Evolutionary conservation across 1,140 invertebrate genomes (phyloP), one percentile per base, ranked within the genome.

Genomic region (Aphelenchoides besseyi): DNA sequence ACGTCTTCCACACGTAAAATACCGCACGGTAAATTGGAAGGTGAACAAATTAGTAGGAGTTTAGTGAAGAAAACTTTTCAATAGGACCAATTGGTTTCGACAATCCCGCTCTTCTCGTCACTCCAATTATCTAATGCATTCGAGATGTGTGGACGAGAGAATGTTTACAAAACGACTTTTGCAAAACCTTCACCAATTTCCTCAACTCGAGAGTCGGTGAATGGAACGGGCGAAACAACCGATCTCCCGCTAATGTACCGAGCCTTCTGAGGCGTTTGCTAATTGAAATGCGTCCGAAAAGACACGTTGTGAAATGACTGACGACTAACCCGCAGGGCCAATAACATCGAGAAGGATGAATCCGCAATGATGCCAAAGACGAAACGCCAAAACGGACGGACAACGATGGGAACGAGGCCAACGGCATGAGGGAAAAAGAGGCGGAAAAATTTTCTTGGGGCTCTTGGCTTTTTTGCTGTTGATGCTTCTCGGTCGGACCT

Each of bases 271-370:
- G 41, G 41, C 41, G 23, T 48, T n/a, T 23, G 41, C 41, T 48
- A 48, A 48, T 48, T 48, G 41, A 48, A 48, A 48, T 23, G 41
- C 41, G 41, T n/a, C 41, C 41, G 41, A 48, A 48, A 48, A 48
- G 12, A 48, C 41, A 48, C 41, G 41, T 23, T 48, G 41, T 23
- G 41, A 23, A 12, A 23, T 48, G 41, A 16, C 41, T 23, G 41
- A 23, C 12, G 41, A 23, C 41, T 12, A 48, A 48, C 41, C 41
- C 23, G 41, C 12, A 48, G 41, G 41, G 41, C 41, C 12, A 23
- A 23, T 23, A 48, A 48, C 41, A 23, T 12, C 41, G 12, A 23
- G 41, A 12, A 23, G 41, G 41, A 23, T 48, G 41, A 48, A 48
- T 48, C 41, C 41, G 41, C 41, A 23, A 48, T 23, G 41, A 23